Evolutionary conservation across 2,888 invertebrate species (phyloP).

Genomic region (Rhagophthalmus giganteus): DNA sequence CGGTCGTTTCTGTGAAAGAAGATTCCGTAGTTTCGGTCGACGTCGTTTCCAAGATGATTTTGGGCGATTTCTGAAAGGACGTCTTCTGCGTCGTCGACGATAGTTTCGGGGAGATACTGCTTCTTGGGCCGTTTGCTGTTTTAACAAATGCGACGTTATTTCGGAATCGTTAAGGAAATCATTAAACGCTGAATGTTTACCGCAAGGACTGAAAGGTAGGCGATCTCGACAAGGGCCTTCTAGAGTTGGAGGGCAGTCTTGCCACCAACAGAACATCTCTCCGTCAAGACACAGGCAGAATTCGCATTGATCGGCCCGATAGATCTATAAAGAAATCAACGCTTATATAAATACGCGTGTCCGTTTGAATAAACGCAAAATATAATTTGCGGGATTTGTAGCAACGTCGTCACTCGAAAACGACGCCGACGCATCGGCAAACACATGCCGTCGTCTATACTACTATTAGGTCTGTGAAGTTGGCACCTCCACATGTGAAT

Average conservation of each 20-base stretch:
- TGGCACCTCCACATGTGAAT: no score
- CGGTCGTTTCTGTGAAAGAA: constrained; percentile 24
- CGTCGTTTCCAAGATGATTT: constrained; percentile 3
- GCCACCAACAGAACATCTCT: constrained; percentile 70
- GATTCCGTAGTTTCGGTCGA: constrained; percentile 30
- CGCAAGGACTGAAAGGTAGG: constrained; percentile 54
- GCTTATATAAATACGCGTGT: no score
- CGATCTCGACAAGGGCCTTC: constrained; percentile 54
- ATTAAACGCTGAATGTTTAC: no score
- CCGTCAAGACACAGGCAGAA: constrained; percentile 67
- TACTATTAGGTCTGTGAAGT: no score
- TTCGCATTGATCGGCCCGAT: constrained; percentile 63
- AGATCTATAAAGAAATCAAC: no score
- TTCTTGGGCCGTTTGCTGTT: constrained; percentile 26
- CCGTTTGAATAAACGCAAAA: no score
- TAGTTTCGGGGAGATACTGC: constrained; percentile 15
- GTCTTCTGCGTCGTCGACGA: constrained; percentile 23
- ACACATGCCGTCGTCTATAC: no score
- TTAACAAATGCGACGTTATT: no score
- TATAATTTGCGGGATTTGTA: no score
- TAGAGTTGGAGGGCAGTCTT: constrained; percentile 60
- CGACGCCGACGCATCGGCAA: no score
- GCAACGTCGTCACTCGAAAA: no score
- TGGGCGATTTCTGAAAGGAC: constrained; percentile 19
- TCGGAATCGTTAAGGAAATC: no score